Percentiles rank a stretch among this genome's conserved stretches.
phyloP scores from a whole-genome alignment of 2,113 vertebrate species.

The Nyctereutes procyonoides region DNA sequence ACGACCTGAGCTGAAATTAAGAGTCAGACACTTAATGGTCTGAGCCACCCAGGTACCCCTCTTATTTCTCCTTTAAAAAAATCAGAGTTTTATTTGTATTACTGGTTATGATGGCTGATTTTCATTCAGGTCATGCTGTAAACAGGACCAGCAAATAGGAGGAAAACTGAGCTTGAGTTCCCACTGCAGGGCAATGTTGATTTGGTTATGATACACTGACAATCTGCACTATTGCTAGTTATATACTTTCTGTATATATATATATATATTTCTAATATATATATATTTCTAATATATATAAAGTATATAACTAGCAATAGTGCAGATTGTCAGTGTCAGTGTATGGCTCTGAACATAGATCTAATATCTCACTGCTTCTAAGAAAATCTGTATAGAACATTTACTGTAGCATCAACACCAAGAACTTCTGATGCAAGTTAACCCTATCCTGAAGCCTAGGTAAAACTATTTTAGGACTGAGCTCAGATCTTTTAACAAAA shows the following conservation, averaged over 20 bases:
- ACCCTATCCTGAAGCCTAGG: not conserved
- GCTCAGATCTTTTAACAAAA: not conserved
- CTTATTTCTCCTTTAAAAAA: not conserved
- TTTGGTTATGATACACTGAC: not conserved
- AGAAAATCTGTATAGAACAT: not conserved
- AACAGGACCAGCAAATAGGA: not conserved
- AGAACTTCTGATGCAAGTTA: not conserved
- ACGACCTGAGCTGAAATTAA: not conserved
- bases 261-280: no score
- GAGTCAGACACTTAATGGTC: not conserved
- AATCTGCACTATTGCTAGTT: not conserved
- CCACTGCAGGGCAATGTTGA: not conserved
- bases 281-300: no score
- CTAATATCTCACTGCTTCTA: not conserved
- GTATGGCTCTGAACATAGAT: not conserved
- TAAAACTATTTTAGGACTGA: constrained; percentile 34
- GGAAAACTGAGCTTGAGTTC: not conserved
- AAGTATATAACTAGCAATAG: no score
- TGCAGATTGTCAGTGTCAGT: no score
- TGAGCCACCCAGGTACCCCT: not conserved
- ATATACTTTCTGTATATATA: no score
- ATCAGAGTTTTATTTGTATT: not conserved
- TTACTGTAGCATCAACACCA: not conserved
- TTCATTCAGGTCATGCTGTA: not conserved
- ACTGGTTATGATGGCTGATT: not conserved